phyloP scores from a whole-genome alignment of 2,113 vertebrate genomes.

The Bos indicus region DNA sequence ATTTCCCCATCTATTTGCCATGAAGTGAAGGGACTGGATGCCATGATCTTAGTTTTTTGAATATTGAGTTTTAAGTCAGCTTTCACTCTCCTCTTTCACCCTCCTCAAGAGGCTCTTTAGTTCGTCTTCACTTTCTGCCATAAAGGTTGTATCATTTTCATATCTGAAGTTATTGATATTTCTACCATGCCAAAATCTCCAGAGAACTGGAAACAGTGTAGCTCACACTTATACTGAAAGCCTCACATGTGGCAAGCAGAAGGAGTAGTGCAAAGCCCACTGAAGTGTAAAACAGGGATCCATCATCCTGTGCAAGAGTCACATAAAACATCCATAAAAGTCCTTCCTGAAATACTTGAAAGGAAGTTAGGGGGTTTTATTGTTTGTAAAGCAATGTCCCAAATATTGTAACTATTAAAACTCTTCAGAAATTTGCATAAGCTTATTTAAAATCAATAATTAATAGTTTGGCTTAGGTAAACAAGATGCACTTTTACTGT shows the following conservation, averaged over 20 bases:
- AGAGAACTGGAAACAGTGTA: not conserved
- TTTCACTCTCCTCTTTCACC: not conserved
- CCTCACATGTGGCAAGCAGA: not conserved
- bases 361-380: not conserved
- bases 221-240: not conserved
- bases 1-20: not conserved
- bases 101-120: not conserved
- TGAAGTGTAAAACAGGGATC: not conserved
- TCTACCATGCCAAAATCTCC: not conserved
- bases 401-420: not conserved
- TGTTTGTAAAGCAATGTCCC: not conserved
- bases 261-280: not conserved
- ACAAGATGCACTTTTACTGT: not conserved
- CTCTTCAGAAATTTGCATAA: not conserved
- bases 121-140: not conserved
- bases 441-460: not conserved
- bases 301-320: not conserved
- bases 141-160: not conserved
- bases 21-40: not conserved
- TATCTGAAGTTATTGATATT: not conserved
- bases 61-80: not conserved
- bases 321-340: not conserved
- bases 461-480: not conserved
- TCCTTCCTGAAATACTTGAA: not conserved
- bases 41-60: not conserved